Base-by-base conservation (phyloP, 2,113 vertebrate genomes). In the Sphaerodactylus townsendi region DNA sequence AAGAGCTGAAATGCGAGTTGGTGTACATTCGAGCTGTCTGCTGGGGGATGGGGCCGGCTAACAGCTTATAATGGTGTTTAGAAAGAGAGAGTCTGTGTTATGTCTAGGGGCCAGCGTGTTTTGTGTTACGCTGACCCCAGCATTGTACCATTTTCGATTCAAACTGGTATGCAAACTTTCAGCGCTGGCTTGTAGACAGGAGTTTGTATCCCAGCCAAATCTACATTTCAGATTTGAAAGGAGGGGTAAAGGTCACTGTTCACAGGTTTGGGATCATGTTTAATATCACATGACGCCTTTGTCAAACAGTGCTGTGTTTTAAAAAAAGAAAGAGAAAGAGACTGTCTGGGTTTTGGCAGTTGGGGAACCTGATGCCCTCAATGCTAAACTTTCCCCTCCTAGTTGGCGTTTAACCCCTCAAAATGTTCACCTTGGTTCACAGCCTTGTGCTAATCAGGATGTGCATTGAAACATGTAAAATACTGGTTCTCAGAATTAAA, bases 11-110 rank as follows among this genome's bases (percentile, higher is more conserved):
- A 83, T 87, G 80, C 75, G 85, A 91, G 87, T 87, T 81, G 48
- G 68, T 86, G 86, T 84, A 68, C 69, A 25, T 91, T 83, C 75
- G 92, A 86, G 85, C 41, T 82, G 39, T 86, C 65, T 86, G 83
- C 73, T 64, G 48, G 59, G 74, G 77, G 82, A 72, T 59, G 82
- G 92, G 91, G 88, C 39, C 85, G 91, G 96, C 91, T 83, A 89
- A 81, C 88, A 62, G 77, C 83, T 84, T 88, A 78, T 88, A 86
- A 92, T 94, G 87, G 87, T 94, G 94, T 94, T 93, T 93, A 87
- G 94, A 95, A 93, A 96, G 95, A 95, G 92, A 95, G 93, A 96
- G 96, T 97, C 97, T 97, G 96, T 98, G 96, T 98, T 98, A 96
- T 98, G 97, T 97, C 97, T 98, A 94, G 91, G 91, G 92, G 88